Evolutionary conservation across 2,113 vertebrate genomes (phyloP).

Genomic region (Andinoacara biseriatus): DNA sequence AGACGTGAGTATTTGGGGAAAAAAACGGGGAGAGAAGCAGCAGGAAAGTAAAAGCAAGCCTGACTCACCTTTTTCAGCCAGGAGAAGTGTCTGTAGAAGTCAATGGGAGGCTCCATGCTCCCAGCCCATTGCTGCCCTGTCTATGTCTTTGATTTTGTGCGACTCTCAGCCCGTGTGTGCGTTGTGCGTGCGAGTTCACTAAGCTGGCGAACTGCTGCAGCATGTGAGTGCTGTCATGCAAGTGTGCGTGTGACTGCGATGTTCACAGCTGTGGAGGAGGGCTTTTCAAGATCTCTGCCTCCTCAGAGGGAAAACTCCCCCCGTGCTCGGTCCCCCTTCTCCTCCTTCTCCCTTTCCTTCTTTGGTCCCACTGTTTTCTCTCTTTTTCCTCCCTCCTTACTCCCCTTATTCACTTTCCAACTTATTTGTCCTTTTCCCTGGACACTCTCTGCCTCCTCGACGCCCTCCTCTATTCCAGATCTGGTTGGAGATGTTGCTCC

Average conservation of each 20-base stretch:
- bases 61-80: conserved; percentile 94
- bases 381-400: neutral
- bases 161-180: neutral
- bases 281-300: conserved; percentile 46
- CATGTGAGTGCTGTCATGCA: conserved; percentile 37
- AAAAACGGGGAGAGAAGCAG: neutral
- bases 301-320: conserved; percentile 36
- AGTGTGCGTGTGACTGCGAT: conserved; percentile 24
- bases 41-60: neutral
- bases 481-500: neutral
- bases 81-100: conserved; percentile 95
- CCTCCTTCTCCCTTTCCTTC: neutral
- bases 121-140: conserved; percentile 87
- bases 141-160: neutral
- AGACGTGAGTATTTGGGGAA: fast-evolving
- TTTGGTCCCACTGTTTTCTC: fast-evolving
- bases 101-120: conserved; percentile 95
- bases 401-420: neutral
- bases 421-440: neutral
- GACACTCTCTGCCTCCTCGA: neutral
- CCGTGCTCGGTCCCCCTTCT: neutral
- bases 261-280: conserved; percentile 64
- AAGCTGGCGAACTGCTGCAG: conserved; percentile 12
- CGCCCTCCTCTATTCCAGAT: neutral
- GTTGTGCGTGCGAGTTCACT: conserved; percentile 5